Evolutionary conservation across 2,888 invertebrate genomes (phyloP), one percentile per base, ranked within the genome.

Genomic region (Halictus ligatus): DNA sequence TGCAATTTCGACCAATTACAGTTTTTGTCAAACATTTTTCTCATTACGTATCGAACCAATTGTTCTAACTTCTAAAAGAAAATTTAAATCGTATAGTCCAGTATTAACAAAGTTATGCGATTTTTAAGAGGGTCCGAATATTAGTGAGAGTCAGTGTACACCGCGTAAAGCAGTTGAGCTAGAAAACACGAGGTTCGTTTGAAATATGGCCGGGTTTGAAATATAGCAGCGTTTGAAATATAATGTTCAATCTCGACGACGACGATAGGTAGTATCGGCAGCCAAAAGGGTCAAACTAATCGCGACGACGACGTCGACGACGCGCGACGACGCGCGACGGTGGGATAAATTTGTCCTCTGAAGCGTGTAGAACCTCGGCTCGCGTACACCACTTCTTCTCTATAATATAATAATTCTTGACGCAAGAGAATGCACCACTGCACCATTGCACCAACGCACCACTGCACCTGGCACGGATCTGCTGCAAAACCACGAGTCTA

Each of bases 391-490:
- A 69, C 35, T 35, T 76, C 18, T 83, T 54, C 54, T 54, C n/a
- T 54, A 75, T 74, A 18, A 29, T 72, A 50, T 82, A 78, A 85
- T 74, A 60, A 81, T 78, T 75, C 75, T 80, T 85, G 69, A 85
- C 85, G 76, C 69, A 78, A 75, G 83, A 73, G 64, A 64, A 85
- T 83, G 89, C 86, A 89, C 76, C 84, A 87, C 48, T 84, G 86
- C 89, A 90, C 80, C 60, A 88, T 81, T 84, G 88, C 86, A 88
- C 80, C 81, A 85, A 67, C 85, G 90, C 89, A 90, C 81, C 81
- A 83, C 74, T 91, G 91, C 91, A 91, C 77, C 83, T 89, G 91
- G 91, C 91, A 91, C 91, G 91, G 88, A 91, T 89, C 87, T 89
- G 89, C 86, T 89, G 91, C 91, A 89, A 89, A 54, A 54, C 83